Percentiles rank a stretch among this genome's conserved stretches.
phyloP scores from a whole-genome alignment of 2,888 invertebrate genomes.

The Xestia c-nigrum region DNA sequence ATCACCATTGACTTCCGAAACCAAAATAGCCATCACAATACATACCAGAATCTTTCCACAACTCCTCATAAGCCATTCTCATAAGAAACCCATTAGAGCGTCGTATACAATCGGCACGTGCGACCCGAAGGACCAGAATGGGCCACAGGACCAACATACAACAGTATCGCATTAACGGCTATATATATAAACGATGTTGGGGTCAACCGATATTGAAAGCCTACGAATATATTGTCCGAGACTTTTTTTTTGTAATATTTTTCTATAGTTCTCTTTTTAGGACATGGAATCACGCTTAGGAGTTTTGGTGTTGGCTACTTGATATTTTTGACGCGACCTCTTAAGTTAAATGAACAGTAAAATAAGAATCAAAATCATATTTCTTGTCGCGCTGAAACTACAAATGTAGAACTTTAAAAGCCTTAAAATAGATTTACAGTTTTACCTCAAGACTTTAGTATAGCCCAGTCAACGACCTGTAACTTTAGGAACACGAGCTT shows the following conservation, averaged over 20 bases:
- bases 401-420: background rate
- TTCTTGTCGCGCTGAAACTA: background rate
- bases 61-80: conserved; percentile 57
- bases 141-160: conserved; percentile 62
- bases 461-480: background rate
- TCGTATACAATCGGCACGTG: conserved; percentile 58
- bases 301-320: conserved; percentile 8
- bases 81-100: conserved; percentile 59
- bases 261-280: conserved; percentile 27
- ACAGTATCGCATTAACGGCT: conserved; percentile 67
- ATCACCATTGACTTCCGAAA: background rate
- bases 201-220: conserved; percentile 55
- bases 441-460: background rate
- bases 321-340: background rate
- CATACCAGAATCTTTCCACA: conserved; percentile 32
- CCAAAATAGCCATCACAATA: conserved; percentile 20
- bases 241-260: conserved; percentile 44
- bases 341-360: background rate
- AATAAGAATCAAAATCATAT: background rate
- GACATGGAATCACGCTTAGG: conserved; percentile 33
- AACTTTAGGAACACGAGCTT: background rate
- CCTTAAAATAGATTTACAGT: background rate
- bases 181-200: conserved; percentile 64
- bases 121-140: conserved; percentile 52
- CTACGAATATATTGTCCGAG: conserved; percentile 47